Evolutionary conservation across 1,140 invertebrate genomes (phyloP), one percentile per base, ranked within the genome.

Genomic region (Halesus radiatus): DNA sequence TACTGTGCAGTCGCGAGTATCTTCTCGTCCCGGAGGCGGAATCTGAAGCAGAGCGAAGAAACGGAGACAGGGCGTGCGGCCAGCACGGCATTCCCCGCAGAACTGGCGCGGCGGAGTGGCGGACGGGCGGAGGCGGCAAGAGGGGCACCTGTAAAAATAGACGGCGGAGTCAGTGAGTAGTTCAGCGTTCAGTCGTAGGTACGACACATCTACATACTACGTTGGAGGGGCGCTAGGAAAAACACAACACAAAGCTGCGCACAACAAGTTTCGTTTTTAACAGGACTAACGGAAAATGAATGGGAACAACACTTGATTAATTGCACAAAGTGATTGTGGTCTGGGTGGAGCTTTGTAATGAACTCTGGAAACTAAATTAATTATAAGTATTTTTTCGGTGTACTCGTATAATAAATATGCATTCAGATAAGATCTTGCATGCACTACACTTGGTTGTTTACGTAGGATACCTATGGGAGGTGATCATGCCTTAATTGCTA

Each of bases 101-200:
- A 74, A 74, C 70, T 74, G 70, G 52, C 50, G 22, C 32, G 13
- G 45, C 62, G 23, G 23, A 16, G 18, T 5, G 66, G 16, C 37
- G 66, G 37, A 45, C 3, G 8, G 70, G 70, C 52, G 52, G 26
- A 6, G 66, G 66, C 66, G 68, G 68, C 4, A 7, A 18, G 22
- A 16, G 70, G 70, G 70, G 26, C 70, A 74, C 70, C 70, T 56
- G 70, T 56, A 74, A 74, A 74, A 74, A 74, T 74, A 74, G 70
- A 74, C 66, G 66, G n/a, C 66, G 37, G 45, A 70, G 37, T 70
- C 66, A 70, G 66, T 66, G 5, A 70, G 37, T 37, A 6, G 37
- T n/a, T 50, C 32, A 23, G 60, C 60, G 60, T 8, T 22, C 23
- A 16, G 23, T 23, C 20, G 60, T 23, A n/a, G n/a, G n/a, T n/a